A percentile compares a stretch with the other conserved stretches of the same genome.
Evolutionary conservation across 1,140 invertebrate genomes (phyloP).

Genomic region (Bombus turneri): DNA sequence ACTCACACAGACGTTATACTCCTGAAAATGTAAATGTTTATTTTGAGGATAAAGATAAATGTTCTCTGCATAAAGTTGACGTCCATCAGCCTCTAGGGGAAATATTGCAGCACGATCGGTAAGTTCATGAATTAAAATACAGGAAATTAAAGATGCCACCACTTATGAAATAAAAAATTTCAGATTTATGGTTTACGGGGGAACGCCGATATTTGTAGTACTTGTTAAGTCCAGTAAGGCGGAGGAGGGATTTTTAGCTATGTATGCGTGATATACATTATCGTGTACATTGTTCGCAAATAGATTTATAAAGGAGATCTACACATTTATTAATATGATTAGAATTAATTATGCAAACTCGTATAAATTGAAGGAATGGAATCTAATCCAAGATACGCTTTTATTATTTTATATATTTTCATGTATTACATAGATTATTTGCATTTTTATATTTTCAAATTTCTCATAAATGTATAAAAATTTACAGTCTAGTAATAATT

Average conservation of each 20-base stretch:
- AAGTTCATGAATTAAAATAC: conserved; percentile 37
- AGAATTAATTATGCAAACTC: not conserved
- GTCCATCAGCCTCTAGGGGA: conserved; percentile 84
- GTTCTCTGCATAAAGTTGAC: conserved; percentile 86
- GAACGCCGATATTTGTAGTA: conserved; percentile 83
- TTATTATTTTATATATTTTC: not conserved
- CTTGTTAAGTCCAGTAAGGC: conserved; percentile 80
- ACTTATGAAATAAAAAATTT: conserved; percentile 60
- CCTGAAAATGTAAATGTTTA: conserved; percentile 88
- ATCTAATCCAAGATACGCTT: not conserved
- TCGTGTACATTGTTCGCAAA: conserved; percentile 3
- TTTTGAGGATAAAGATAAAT: conserved; percentile 89
- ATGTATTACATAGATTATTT: not conserved
- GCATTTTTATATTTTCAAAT: not conserved
- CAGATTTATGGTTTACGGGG: conserved; percentile 82
- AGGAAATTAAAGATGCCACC: conserved; percentile 7
- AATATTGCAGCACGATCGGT: conserved; percentile 86
- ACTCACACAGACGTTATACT: conserved; percentile 87
- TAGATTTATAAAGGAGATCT: not conserved
- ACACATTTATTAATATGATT: not conserved
- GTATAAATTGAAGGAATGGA: not conserved
- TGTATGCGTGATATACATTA: conserved; percentile 57
- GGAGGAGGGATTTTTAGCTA: conserved; percentile 78
- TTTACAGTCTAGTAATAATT: not conserved
- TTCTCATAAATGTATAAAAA: conserved; percentile 13